Base-by-base conservation (phyloP, 2,888 invertebrate species). In the Euzophera pinguis region DNA sequence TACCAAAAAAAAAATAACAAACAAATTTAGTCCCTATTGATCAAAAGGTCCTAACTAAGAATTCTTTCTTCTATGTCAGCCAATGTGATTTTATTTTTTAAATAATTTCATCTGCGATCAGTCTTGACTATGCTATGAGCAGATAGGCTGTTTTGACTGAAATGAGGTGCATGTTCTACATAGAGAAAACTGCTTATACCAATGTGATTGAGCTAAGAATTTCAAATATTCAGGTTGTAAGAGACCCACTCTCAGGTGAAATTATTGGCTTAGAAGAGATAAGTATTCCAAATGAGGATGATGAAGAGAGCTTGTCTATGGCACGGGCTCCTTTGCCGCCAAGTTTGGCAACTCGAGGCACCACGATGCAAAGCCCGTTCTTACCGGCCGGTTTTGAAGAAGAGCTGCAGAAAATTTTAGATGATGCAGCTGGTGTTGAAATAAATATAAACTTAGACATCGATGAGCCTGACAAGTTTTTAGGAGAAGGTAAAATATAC, bases 311-410 rank as follows among this genome's bases (percentile, higher is more conserved):
- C 45, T 63, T 95, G 75, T 97, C 97, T 0, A 93, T 98, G 90
- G 92, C 92, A 35, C 90, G 97, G 63, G 94, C 95, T 16, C 97
- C 97, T 0, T 92, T 94, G 38, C 93, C 95, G 7, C 92, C 94
- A 2, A 89, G 90, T 39, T 92, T 95, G 69, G 92, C 94, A 47
- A 92, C 95, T 0, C 91, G 94, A 64, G 98, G 98, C 12, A 94
- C 93, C 50, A 92, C 94, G 0, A 94, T 93, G 55, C 96, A 96
- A 75, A 94, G 93, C 71, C 97, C 97, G 0, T 98, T 98, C 76
- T 93, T 96, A 92, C 98, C 98, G 0, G 97, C 96, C 45, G 95
- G 96, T 1, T 95, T 96, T 75, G 91, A 93, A 58, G 87, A 92
- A 47, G 91, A 92, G 53, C 62, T 89, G 0, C 82, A 85, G 13